Evolutionary conservation across 2,113 vertebrate genomes (phyloP).

Genomic region (Bos indicus): DNA sequence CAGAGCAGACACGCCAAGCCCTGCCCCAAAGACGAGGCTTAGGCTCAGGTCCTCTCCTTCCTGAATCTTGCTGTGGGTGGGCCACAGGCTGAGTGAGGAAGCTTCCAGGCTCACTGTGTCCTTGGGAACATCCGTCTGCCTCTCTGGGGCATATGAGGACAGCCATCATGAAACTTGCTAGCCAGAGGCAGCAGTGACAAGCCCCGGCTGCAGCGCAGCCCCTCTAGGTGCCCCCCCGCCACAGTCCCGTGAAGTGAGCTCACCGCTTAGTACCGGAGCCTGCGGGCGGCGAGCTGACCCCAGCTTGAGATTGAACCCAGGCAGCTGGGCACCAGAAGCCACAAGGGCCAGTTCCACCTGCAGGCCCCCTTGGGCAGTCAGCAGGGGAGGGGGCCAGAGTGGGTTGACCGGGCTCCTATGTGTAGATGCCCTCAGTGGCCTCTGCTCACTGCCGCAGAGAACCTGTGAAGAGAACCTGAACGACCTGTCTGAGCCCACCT

Average conservation of each 20-base stretch:
- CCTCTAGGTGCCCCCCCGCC: neutral
- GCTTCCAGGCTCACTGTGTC: neutral
- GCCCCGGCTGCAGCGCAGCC: neutral
- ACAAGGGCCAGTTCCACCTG: neutral
- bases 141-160: neutral
- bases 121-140: neutral
- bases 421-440: neutral
- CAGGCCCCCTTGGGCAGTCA: neutral
- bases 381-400: neutral
- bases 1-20: neutral
- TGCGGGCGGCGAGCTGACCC: neutral
- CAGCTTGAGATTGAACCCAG: neutral
- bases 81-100: too few relatives aligned
- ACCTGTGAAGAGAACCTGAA: neutral
- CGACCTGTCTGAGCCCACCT: neutral
- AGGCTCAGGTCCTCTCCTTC: neutral
- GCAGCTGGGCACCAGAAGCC: neutral
- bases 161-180: neutral
- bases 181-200: neutral
- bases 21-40: fast-evolving
- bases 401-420: neutral
- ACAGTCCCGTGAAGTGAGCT: neutral
- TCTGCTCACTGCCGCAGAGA: neutral
- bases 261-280: neutral
- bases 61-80: neutral